Base-by-base conservation (phyloP, 2,888 invertebrate genomes). In the Marasmarcha lunaedactyla region DNA sequence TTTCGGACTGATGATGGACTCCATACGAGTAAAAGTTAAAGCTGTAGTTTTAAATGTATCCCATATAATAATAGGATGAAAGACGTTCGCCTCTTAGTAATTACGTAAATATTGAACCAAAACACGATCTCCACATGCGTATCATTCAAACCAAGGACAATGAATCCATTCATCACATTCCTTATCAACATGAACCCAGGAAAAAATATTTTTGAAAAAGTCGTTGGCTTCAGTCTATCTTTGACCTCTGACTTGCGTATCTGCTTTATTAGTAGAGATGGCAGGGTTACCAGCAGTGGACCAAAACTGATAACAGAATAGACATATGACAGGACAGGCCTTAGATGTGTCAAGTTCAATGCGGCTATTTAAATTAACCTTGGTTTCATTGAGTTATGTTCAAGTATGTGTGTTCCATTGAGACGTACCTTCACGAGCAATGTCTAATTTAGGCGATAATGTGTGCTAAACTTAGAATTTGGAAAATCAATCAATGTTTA, bases 261-360 rank as follows among this genome's bases (percentile, higher is more conserved):
- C 70, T 55, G 49, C 52, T 57, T 51, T 58, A 53, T 54, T 55
- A 51, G 51, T 51, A 50, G 44, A 49, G 76, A 71, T 77, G 74
- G 47, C 57, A 46, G 51, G 58, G 76, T 76, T 73, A 70, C 55
- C 53, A 66, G 52, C 54, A 60, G 57, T 63, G 58, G 58, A 53
- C 55, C 53, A 53, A 50, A 41, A 41, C 67, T 61, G 76, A 74
- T 74, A 76, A 67, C 45, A 74, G 46, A 73, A 78, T 72, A 74
- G 73, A 59, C 74, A 71, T 69, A n/a, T n/a, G 73, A 61, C 63
- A 55, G 55, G 59, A 62, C 50, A 60, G 55, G 57, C 54, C 59
- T 55, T 50, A 51, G 59, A 55, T 55, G 53, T 48, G 81, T 76
- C 81, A 83, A 83, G 81, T 79, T 81, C 78, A 73, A 47, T 55